Evolutionary conservation across 2,113 vertebrate genomes (phyloP).

Genomic region (Daboia siamensis): DNA sequence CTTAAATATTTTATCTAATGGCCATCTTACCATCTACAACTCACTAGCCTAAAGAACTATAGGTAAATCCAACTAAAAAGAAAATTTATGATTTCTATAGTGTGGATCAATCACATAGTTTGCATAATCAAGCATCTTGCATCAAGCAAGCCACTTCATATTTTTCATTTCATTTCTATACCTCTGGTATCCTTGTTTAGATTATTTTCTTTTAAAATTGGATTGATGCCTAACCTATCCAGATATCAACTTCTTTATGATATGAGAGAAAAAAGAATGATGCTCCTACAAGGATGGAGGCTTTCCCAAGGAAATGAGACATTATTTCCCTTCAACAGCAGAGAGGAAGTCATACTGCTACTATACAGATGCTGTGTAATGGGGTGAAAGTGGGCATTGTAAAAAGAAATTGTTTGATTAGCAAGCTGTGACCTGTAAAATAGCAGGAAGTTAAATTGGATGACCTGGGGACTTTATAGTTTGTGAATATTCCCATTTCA

Average conservation of each 20-base stretch:
- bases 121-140: neutral
- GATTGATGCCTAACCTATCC: neutral
- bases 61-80: neutral
- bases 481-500: neutral
- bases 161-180: neutral
- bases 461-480: neutral
- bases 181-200: neutral
- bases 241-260: neutral
- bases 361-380: neutral
- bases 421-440: neutral
- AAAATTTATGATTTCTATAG: neutral
- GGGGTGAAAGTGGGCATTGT: neutral
- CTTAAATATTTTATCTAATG: neutral
- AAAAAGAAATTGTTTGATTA: neutral
- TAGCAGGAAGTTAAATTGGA: neutral
- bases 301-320: neutral
- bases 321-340: neutral
- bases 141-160: neutral
- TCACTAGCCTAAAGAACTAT: neutral
- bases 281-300: neutral
- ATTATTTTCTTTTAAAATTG: neutral
- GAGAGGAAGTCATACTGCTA: neutral
- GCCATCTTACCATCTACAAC: neutral
- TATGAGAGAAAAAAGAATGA: neutral
- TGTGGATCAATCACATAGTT: neutral